Evolutionary conservation across 2,888 invertebrate genomes (phyloP), one percentile per base, ranked within the genome.

Genomic region (Antheraea yamamai): DNA sequence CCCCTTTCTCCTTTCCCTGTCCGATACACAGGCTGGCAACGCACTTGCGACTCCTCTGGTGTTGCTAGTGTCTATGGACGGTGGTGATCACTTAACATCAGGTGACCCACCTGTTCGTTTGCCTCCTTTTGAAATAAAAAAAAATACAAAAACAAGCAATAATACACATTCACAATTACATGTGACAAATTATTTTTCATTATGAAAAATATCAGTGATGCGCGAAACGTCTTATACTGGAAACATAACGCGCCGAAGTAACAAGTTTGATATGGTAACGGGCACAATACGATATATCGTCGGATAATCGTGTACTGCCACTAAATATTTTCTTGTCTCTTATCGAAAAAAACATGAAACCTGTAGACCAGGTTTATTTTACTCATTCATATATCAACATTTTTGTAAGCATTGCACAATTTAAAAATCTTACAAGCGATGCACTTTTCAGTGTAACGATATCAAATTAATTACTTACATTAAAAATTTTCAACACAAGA

Each of bases 401-500:
- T 61, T n/a, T 61, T 61, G 23, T 61, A 23, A 30, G 64, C 64
- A 26, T 66, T 66, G 23, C 26, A 66, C 16, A 16, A 66, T 66
- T 30, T 66, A 66, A 12, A 61, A 23, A 10, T 61, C 23, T 61
- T 61, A 12, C 23, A 61, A 16, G 26, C 64, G 4, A 16, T 30
- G 30, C 64, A 66, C 16, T 66, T 66, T 30, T 10, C 64, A 30
- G 16, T 16, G 30, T 30, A 66, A 66, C 26, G n/a, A 35, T 68
- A 74, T 70, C 55, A 70, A 58, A 70, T 39, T 70, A 35, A 70
- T 74, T 74, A 74, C 74, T 30, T 70, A 58, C 70, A 74, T 74
- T 74, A 71, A 70, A 58, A 66, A 10, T 14, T 71, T 55, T 39
- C 74, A 52, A 55, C 52, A 68, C 73, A 30, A 70, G 66, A 68